Percentiles rank a stretch among this genome's conserved stretches.
Conservation (phyloP, 2,797 vertebrate species). For the Pseudochirops corinnae region DNA sequence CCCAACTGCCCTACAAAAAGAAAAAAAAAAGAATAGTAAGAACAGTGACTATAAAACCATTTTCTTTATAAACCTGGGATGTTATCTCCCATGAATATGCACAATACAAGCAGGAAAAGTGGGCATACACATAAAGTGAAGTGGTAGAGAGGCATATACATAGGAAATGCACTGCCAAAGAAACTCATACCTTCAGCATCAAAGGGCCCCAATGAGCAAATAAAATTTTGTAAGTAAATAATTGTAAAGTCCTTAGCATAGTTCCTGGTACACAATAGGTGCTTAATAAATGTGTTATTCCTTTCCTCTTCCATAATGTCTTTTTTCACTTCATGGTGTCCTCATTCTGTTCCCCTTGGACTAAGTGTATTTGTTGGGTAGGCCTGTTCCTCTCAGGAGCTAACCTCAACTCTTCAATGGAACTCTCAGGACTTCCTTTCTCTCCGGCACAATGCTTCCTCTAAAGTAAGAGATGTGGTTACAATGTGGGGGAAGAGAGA, state of each 20-base stretch:
- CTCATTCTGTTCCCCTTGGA: neutral
- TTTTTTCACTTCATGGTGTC: neutral
- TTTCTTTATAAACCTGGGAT: neutral
- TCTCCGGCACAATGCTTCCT: neutral
- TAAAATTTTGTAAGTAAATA: neutral
- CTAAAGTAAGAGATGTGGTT: neutral
- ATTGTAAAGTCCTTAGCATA: neutral
- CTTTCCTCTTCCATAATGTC: neutral
- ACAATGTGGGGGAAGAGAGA: neutral
- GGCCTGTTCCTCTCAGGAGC: neutral
- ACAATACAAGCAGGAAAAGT: neutral
- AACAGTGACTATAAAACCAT: neutral
- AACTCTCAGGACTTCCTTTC: neutral
- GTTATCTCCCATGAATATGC: too few relatives aligned
- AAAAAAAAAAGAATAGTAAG: too few relatives aligned
- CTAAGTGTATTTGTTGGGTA: neutral
- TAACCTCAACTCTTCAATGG: neutral
- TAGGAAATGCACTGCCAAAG: neutral
- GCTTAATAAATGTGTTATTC: neutral
- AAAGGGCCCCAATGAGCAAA: neutral
- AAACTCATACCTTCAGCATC: neutral
- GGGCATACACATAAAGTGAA: neutral
- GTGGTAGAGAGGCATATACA: neutral
- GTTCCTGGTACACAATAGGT: neutral
- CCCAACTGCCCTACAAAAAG: too few relatives aligned